Conservation (phyloP, 2,113 vertebrate species). For the Orthonyx spaldingii region DNA sequence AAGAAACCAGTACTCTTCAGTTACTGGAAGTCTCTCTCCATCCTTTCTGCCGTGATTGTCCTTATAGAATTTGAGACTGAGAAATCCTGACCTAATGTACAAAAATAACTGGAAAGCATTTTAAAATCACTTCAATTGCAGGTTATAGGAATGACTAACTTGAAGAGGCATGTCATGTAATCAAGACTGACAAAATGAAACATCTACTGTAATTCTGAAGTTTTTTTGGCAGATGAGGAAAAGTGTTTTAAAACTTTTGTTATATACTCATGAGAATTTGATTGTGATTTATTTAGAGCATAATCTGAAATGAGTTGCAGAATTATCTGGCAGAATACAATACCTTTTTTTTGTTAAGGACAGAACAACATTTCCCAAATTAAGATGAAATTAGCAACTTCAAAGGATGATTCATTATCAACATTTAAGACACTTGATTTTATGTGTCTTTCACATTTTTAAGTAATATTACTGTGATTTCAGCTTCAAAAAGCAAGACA, state of each 20-base stretch:
- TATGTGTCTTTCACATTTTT: neutral
- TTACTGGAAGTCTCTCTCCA: neutral
- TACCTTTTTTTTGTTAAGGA: neutral
- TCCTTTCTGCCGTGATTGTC: neutral
- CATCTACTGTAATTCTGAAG: neutral
- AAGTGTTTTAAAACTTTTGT: slow-evolving; percentile 5
- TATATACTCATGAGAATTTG: neutral
- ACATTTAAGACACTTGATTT: neutral
- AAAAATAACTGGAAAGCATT: neutral
- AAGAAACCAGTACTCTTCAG: neutral
- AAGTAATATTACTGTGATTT: neutral
- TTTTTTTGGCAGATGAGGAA: neutral
- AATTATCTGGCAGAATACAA: neutral
- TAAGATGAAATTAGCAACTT: neutral
- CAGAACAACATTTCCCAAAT: neutral
- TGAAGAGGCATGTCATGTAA: neutral
- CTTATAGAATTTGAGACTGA: neutral
- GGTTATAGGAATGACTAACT: neutral
- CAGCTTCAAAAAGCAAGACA: neutral
- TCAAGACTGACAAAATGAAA: slow-evolving; percentile 9
- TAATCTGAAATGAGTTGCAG: neutral
- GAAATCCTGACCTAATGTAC: neutral
- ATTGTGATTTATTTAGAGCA: neutral
- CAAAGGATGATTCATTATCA: neutral
- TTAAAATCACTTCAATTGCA: slow-evolving; percentile 14